Conservation (phyloP, 2,113 vertebrate genomes). For the Rattus norvegicus region DNA sequence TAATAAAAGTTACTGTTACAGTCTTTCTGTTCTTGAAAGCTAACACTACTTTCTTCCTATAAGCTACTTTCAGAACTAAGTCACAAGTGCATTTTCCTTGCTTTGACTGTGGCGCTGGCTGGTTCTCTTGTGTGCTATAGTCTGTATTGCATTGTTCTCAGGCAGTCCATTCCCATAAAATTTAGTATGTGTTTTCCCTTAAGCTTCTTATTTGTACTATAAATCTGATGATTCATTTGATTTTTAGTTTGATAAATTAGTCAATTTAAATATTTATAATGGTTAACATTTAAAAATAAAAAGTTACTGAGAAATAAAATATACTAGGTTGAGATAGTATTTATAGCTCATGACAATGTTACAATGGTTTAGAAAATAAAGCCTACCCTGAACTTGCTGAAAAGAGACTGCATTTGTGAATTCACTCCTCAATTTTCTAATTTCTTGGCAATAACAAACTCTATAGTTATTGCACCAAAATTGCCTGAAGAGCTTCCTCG, state of each 20-base stretch:
- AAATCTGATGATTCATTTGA: background rate
- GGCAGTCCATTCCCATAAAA: background rate
- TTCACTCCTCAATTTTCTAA: background rate
- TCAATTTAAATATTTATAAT: background rate
- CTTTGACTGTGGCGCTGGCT: background rate
- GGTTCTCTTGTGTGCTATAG: background rate
- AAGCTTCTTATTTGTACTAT: background rate
- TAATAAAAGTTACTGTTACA: background rate
- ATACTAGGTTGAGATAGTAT: accelerated
- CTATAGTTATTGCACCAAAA: background rate
- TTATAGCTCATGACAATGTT: background rate
- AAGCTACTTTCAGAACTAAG: background rate
- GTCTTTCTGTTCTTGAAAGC: background rate
- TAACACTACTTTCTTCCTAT: background rate
- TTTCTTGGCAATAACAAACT: background rate
- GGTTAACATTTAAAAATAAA: background rate
- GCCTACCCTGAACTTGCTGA: background rate
- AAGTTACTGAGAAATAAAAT: background rate
- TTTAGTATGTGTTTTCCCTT: background rate
- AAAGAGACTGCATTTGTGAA: background rate
- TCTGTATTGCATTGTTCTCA: background rate
- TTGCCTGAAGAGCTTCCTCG: background rate
- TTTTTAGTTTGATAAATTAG: background rate
- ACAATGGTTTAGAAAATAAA: too few species aligned
- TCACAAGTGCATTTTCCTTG: accelerated